Conservation (phyloP, 2,797 vertebrate genomes). For the Orestias chungarensis region DNA sequence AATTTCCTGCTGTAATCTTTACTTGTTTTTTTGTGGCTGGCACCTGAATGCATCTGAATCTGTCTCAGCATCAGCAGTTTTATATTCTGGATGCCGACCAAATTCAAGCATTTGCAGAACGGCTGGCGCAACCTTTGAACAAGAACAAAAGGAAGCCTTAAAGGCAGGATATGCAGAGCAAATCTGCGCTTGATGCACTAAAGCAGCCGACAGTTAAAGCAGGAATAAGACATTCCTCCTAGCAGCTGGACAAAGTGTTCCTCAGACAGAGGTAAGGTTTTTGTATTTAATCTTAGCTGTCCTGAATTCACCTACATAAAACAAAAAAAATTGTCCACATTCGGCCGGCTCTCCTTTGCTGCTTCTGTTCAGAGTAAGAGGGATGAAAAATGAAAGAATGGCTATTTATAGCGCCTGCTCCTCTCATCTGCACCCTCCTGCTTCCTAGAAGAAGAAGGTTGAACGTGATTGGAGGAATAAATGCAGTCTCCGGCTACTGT, state of each 20-base stretch:
- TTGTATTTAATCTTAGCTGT: conserved; percentile 17
- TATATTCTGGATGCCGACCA: background rate
- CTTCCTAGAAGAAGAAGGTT: conserved; percentile 69
- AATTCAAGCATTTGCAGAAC: background rate
- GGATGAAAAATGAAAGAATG: conserved; percentile 34
- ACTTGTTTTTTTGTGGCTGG: too few species aligned
- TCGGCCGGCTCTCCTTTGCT: conserved; percentile 39
- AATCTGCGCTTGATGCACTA: background rate
- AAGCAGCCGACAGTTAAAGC: background rate
- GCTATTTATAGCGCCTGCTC: conserved; percentile 77
- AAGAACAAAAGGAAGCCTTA: background rate
- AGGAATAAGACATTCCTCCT: background rate
- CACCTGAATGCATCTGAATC: conserved; percentile 1
- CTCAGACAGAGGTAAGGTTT: conserved; percentile 7
- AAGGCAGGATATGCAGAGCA: background rate
- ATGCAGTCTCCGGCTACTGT: conserved; percentile 56
- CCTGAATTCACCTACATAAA: conserved; percentile 48
- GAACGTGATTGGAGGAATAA: conserved; percentile 62
- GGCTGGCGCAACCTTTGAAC: background rate
- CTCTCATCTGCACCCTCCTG: conserved; percentile 68
- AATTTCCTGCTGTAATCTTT: background rate
- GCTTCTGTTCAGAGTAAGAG: conserved; percentile 52
- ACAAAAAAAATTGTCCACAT: conserved; percentile 34
- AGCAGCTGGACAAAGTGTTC: background rate
- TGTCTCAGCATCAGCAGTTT: background rate